A percentile compares a stretch with the other conserved stretches of the same genome.
Evolutionary conservation across 2,888 invertebrate genomes (phyloP).

Genomic region (Drosophila histrio): DNA sequence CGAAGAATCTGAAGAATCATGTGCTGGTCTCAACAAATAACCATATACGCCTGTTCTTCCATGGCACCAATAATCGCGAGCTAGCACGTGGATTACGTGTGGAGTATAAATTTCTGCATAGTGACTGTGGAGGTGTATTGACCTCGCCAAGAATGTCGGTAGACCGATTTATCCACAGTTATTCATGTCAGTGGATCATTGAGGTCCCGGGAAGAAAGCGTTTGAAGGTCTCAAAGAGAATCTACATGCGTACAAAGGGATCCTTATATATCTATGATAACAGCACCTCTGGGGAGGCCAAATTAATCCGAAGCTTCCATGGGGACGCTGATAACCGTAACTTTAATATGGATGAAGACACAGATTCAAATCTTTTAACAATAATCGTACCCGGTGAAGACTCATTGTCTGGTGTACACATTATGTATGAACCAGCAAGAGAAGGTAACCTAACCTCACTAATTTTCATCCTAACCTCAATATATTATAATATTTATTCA

Average conservation of each 20-base stretch:
- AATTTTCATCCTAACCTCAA: too few species aligned
- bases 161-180: rapidly evolving
- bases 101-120: slow-evolving; percentile 88
- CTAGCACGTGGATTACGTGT: slow-evolving; percentile 88
- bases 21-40: slow-evolving; percentile 89
- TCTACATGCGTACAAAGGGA: background rate
- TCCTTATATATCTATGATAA: slow-evolving; percentile 54
- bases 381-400: background rate
- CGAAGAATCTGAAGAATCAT: slow-evolving; percentile 83
- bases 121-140: slow-evolving; percentile 90
- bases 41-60: slow-evolving; percentile 89
- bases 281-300: slow-evolving; percentile 36
- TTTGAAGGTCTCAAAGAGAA: slow-evolving; percentile 72
- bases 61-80: slow-evolving; percentile 85
- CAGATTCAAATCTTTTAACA: slow-evolving; percentile 45
- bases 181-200: slow-evolving; percentile 85
- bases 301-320: slow-evolving; percentile 15
- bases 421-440: background rate
- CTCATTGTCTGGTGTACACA: rapidly evolving
- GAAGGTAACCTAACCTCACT: slow-evolving; percentile 13
- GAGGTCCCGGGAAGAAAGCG: slow-evolving; percentile 87
- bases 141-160: slow-evolving; percentile 85
- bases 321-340: rapidly evolving
- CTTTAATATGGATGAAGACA: slow-evolving; percentile 6
- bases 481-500: background rate